phyloP scores from a whole-genome alignment of 2,888 invertebrate genomes.

The Apeira syringaria region DNA sequence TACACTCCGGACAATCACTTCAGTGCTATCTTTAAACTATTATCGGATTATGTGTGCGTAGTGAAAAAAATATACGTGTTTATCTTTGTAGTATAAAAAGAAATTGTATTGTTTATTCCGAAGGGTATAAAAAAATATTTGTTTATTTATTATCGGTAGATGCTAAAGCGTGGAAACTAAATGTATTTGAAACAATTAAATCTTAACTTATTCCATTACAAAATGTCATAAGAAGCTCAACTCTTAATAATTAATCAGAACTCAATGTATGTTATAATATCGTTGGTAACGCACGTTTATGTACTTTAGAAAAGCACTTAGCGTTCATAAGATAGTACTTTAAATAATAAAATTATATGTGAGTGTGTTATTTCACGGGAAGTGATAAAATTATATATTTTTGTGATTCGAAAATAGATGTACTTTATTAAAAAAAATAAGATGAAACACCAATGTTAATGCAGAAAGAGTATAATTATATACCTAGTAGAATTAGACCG shows the following conservation, averaged over 20 bases:
- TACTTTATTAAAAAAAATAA: conserved; percentile 14
- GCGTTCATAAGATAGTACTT: conserved; percentile 21
- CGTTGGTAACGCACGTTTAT: conserved; percentile 16
- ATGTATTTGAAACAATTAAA: too few relatives aligned
- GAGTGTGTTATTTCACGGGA: conserved; percentile 18
- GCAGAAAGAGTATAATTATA: conserved; percentile 28
- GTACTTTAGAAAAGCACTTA: conserved; percentile 26
- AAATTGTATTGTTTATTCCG: neutral
- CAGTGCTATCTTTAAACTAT: conserved; percentile 33
- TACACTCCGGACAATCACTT: conserved; percentile 39
- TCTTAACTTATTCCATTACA: too few relatives aligned
- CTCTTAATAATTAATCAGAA: conserved; percentile 47
- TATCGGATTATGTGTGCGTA: conserved; percentile 16
- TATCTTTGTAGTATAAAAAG: conserved; percentile 18
- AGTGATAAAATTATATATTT: conserved; percentile 42
- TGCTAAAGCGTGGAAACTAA: conserved; percentile 3
- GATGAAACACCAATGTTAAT: conserved; percentile 28
- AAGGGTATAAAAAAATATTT: conserved; percentile 23
- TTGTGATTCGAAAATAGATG: conserved; percentile 34
- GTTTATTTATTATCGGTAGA: neutral
- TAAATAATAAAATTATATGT: conserved; percentile 1
- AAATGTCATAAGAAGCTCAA: conserved; percentile 64
- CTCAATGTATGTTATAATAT: conserved; percentile 24
- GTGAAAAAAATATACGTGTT: conserved; percentile 19
- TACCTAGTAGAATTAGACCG: conserved; percentile 35